Evolutionary conservation across 2,797 vertebrate genomes (phyloP).

Genomic region (Sparidentex hasta): DNA sequence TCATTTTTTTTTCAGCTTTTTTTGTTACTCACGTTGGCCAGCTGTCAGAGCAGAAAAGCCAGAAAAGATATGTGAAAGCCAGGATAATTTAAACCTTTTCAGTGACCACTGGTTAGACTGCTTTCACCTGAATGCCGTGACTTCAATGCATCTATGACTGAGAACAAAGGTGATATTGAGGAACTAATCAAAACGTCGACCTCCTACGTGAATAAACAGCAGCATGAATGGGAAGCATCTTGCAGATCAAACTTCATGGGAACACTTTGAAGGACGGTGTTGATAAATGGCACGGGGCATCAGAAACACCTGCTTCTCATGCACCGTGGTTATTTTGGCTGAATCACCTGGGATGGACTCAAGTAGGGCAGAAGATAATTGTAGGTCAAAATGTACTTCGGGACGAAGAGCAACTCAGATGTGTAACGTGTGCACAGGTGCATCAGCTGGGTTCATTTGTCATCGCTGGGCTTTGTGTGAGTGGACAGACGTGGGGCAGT

Average conservation of each 20-base stretch:
- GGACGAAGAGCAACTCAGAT: constrained; percentile 33
- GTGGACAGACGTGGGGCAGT: not conserved
- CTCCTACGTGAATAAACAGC: not conserved
- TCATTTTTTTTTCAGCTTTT: not conserved
- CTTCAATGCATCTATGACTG: not conserved
- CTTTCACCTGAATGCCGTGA: not conserved
- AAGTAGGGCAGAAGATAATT: constrained; percentile 63
- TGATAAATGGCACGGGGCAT: constrained; percentile 50
- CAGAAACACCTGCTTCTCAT: constrained; percentile 53
- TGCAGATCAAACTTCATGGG: constrained; percentile 18
- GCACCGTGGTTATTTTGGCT: constrained; percentile 16
- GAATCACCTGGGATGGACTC: constrained; percentile 34
- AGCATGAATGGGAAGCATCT: not conserved
- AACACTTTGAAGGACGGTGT: constrained; percentile 30
- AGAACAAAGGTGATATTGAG: not conserved
- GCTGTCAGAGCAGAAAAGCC: not conserved
- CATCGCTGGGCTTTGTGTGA: not conserved
- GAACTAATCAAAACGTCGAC: constrained; percentile 1
- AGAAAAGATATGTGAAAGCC: not conserved
- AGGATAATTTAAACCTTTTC: not conserved
- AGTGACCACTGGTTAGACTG: not conserved
- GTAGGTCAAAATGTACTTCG: constrained; percentile 59
- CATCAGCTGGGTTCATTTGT: constrained; percentile 34
- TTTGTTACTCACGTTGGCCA: not conserved
- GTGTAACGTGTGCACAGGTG: constrained; percentile 14